A percentile compares a stretch with the other conserved stretches of the same genome.
Evolutionary conservation across 2,113 vertebrate genomes (phyloP).

Genomic region (Globicephala melas): DNA sequence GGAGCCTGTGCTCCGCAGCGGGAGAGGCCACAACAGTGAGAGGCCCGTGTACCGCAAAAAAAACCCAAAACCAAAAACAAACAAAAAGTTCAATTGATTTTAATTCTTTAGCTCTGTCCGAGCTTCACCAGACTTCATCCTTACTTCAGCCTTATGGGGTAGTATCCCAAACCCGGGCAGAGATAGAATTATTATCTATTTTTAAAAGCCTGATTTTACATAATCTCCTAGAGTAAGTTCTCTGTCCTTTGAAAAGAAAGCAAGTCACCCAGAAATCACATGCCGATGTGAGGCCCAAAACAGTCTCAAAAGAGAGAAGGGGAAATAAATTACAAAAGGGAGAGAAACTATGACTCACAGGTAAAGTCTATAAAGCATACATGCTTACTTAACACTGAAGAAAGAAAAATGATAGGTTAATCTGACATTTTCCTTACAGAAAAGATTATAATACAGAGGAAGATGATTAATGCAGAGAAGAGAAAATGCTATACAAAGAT

Average conservation of each 20-base stretch:
- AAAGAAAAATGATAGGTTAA: not conserved
- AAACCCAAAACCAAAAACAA: no score
- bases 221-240: not conserved
- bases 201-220: constrained; percentile 4
- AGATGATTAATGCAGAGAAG: constrained; percentile 17
- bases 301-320: not conserved
- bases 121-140: not conserved
- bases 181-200: not conserved
- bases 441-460: not conserved
- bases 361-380: not conserved
- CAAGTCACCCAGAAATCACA: not conserved
- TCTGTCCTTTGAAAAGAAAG: not conserved
- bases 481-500: not conserved
- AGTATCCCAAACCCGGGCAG: not conserved
- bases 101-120: not conserved
- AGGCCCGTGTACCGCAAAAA: no score
- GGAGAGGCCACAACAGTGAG: no score
- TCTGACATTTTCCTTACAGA: not conserved
- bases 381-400: not conserved
- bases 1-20: no score
- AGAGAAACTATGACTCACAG: not conserved
- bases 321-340: not conserved
- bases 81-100: not conserved
- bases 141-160: not conserved
- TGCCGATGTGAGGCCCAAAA: not conserved